Base-by-base conservation (phyloP, 2,888 invertebrate genomes). In the Melinopterus prodromus region DNA sequence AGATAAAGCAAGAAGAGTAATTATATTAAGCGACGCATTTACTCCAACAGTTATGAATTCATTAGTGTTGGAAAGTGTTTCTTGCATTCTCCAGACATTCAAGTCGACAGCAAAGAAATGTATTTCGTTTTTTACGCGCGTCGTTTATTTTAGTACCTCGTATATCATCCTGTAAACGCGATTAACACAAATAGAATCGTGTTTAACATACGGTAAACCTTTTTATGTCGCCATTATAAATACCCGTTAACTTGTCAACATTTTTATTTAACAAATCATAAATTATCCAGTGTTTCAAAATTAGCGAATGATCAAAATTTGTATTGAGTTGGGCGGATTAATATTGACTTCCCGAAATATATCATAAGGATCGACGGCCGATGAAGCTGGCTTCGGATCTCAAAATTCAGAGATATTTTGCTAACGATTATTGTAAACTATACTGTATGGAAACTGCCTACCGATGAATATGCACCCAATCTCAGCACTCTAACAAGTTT, bases 61-160 rank as follows among this genome's bases (percentile, higher is more conserved):
- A n/a, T 53, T 53, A 53, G 53, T 53, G 12, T 26, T 26, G 26
- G 2, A 26, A 26, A 26, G 26, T 2, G 26, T 53, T 53, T 53
- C 53, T 53, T 53, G 53, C 53, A 3, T 7, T 12, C 9, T 7
- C 38, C 38, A 53, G 53, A 53, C 53, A 4, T 53, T 53, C 53
- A 7, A 53, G 53, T 4, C 12, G 53, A 6, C 7, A 6, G 53
- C 53, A 53, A 53, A 53, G 53, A 53, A 53, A 53, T 53, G 2
- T 53, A 53, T 53, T 6, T 3, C 53, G 9, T 7, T 53, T 53
- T 53, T 53, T 53, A 53, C 5, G 53, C 12, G 5, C 53, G 5
- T 53, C 53, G 53, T 53, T 53, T 53, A 53, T 53, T 53, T 53
- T 53, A 53, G 53, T 53, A 53, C 53, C 53, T 53, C 53, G 53